Base-by-base conservation (phyloP, 2,888 invertebrate genomes). In the Ophion ellenae region DNA sequence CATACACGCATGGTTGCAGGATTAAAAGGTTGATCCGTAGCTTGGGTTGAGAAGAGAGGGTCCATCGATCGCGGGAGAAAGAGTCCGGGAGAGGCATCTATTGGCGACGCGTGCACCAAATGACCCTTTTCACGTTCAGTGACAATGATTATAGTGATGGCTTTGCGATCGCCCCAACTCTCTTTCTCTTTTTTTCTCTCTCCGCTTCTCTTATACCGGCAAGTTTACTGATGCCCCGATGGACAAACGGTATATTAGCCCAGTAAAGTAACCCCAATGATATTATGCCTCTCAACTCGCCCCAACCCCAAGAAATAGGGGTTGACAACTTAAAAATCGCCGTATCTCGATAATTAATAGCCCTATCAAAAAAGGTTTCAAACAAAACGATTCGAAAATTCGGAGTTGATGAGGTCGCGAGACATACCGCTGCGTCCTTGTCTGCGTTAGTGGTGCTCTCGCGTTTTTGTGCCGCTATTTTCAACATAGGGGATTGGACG, bases 41-140 rank as follows among this genome's bases (percentile, higher is more conserved):
- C 70, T 78, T 66, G 79, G 79, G 40, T 71, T 57, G 78, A 78
- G 76, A 32, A 73, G 67, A 66, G 73, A 59, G 70, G 69, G 61
- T 70, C 73, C 79, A 75, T 74, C 75, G 47, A 66, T 64, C 59
- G 75, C 4, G 53, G 40, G 71, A 82, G 70, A 74, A 14, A 67
- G 75, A 75, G 61, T 0, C 17, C 73, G 61, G 36, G 9, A 67
- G 71, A 73, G 64, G 79, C 64, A 53, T 63, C 82, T 66, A 83
- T 83, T 85, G 85, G 83, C 83, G 75, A 75, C 57, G 59, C 76
- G 67, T 85, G 85, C 83, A 80, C 76, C 85, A 70, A 76, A 83
- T 83, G 85, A 85, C 85, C 85, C 85, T 85, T 85, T 85, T 83
- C 83, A 85, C 83, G 75, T 83, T 75, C 84, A 76, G 74, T 79